These are phyloP conservation scores for rat (Rattus norvegicus) DNA, from an alignment of 2,113 vertebrate species.

Conservation along the genomic window DNA sequence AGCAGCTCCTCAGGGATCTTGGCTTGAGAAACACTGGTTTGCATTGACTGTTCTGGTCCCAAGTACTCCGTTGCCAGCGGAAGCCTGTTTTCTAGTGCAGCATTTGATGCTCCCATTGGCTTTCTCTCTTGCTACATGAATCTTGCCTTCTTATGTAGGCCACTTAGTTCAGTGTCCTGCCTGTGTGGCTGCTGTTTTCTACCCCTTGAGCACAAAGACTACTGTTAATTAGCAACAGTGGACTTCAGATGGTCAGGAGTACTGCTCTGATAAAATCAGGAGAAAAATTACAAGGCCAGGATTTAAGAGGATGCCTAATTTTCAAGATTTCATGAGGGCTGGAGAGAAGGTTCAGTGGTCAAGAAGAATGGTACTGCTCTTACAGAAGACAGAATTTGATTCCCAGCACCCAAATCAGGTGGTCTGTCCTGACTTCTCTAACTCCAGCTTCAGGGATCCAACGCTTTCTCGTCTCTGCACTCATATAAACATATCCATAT, in stretches of 20 bases:
- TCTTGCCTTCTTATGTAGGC: slow-evolving; percentile 33
- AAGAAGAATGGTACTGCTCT: background rate
- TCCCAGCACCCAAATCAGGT: background rate
- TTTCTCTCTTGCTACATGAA: background rate
- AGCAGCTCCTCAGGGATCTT: slow-evolving; percentile 37
- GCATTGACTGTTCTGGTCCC: background rate
- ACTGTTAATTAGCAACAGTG: slow-evolving; percentile 36
- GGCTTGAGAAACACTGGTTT: slow-evolving; percentile 21
- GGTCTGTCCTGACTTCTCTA: background rate
- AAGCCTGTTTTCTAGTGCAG: background rate
- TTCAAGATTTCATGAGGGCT: background rate
- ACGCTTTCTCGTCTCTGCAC: background rate
- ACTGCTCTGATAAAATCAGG: background rate
- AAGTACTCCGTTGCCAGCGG: background rate
- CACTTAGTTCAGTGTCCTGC: background rate
- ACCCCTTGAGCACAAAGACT: background rate
- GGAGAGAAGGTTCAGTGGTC: background rate
- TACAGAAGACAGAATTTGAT: background rate
- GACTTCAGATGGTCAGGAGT: background rate
- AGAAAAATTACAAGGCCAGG: background rate
- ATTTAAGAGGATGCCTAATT: slow-evolving; percentile 39
- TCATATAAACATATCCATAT: background rate
- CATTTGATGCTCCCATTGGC: slow-evolving; percentile 6
- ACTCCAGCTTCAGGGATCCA: background rate
- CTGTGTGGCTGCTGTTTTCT: background rate